Base-by-base conservation (phyloP, 2,797 vertebrate genomes). In the Gallinago stenura region DNA sequence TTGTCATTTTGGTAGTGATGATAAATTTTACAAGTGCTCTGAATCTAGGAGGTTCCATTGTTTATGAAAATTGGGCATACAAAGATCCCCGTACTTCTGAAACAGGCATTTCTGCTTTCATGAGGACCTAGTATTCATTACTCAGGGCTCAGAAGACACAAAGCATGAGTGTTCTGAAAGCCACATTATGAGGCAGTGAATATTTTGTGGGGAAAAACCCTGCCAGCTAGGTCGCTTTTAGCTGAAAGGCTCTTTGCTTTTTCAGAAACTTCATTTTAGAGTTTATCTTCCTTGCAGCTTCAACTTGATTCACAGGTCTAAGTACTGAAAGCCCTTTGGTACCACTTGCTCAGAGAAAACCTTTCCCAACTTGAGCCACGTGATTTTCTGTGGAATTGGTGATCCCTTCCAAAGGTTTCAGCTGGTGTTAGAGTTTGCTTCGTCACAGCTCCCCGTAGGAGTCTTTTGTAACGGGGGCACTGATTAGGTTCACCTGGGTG, bases 371-470 rank as follows among this genome's bases (percentile, higher is more conserved):
- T 41, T 17, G 3, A 79, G 17, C 62, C 21, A 4, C 2, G 15
- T 62, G 75, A 79, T 65, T 80, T 94, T 43, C 3, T 22, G 20
- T 65, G 37, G 16, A 68, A 89, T 35, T 57, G 15, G 14, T 70
- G 48, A 37, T 72, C 64, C 45, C 26, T 65, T 68, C 60, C 41
- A 70, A 87, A 75, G 28, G 31, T 81, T 89, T 82, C 66, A 73
- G 56, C 12, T 66, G 45, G 16, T 62, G 37, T 22, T 73, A 15
- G 54, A 60, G 35, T 83, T 91, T 62, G 56, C 16, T 82, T 54
- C 24, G 18, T 0, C 1, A 0, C n/a, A 61, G 21, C 30, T 71
- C 22, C 43, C 14, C 3, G 1, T 31, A 73, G 22, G 21, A 54
- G 33, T 61, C 41, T 83, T 77, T 53, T 84, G 20, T 33, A 71